Percentiles rank a stretch among this genome's conserved stretches.
phyloP scores from a whole-genome alignment of 2,113 vertebrate genomes.

The Ariopsis seemanni region DNA sequence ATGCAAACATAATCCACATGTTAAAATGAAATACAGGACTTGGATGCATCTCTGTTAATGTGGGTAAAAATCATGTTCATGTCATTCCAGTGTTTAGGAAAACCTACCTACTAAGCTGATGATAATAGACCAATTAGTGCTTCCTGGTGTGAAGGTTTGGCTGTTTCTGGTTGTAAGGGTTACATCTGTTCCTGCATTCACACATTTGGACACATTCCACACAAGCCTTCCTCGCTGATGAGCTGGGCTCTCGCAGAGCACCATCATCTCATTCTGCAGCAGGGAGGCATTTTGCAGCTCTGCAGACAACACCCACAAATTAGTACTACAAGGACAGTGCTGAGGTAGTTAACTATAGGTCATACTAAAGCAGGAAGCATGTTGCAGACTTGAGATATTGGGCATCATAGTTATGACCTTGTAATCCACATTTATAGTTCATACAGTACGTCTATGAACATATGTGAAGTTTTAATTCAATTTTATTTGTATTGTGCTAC shows the following conservation, averaged over 20 bases:
- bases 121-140: slow-evolving; percentile 29
- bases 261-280: slow-evolving; percentile 53
- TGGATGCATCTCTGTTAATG: neutral
- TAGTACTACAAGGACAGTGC: neutral
- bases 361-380: neutral
- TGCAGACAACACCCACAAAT: slow-evolving; percentile 36
- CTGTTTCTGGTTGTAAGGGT: neutral
- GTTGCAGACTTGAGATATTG: neutral
- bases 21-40: neutral
- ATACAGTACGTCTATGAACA: neutral
- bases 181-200: neutral
- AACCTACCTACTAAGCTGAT: slow-evolving; percentile 54
- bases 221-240: slow-evolving; percentile 55
- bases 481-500: too few relatives aligned
- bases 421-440: neutral
- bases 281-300: slow-evolving; percentile 62
- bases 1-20: neutral
- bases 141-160: neutral
- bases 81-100: neutral
- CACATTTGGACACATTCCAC: slow-evolving; percentile 65
- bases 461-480: neutral
- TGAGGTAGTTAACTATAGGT: neutral
- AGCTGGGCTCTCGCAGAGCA: slow-evolving; percentile 63
- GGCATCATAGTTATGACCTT: neutral
- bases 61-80: neutral